phyloP scores from a whole-genome alignment of 2,113 vertebrate species.

The Genyomyrus donnyi region DNA sequence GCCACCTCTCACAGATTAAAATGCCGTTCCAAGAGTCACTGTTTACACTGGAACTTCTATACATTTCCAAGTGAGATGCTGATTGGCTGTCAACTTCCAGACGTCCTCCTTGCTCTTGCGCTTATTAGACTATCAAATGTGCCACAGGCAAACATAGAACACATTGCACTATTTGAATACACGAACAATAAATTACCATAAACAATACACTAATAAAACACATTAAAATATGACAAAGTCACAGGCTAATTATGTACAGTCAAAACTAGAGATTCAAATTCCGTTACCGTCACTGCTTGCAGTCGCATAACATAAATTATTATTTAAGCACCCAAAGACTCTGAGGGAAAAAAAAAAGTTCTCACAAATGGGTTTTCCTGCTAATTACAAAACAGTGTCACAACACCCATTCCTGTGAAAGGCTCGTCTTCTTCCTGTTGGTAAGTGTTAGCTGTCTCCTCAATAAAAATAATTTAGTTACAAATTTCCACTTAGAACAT shows the following conservation, averaged over 20 bases:
- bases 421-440: constrained; percentile 22
- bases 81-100: constrained; percentile 66
- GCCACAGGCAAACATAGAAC: constrained; percentile 51
- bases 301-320: constrained; percentile 17
- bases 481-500: constrained; percentile 9
- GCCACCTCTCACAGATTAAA: neutral
- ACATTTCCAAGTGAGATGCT: constrained; percentile 55
- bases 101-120: constrained; percentile 48
- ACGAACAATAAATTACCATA: constrained; percentile 68
- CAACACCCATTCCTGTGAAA: constrained; percentile 23
- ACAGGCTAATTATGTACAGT: constrained; percentile 57
- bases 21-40: constrained; percentile 8
- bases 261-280: constrained; percentile 43
- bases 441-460: constrained; percentile 25
- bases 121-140: constrained; percentile 63
- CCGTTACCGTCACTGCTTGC: constrained; percentile 17
- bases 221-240: constrained; percentile 43
- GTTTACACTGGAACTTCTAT: constrained; percentile 32
- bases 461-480: constrained; percentile 22
- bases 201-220: constrained; percentile 55
- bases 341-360: constrained; percentile 24
- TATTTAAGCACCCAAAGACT: constrained; percentile 27
- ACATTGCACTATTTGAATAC: constrained; percentile 64
- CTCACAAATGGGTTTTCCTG: constrained; percentile 21
- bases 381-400: constrained; percentile 29